A percentile compares a stretch with the other conserved stretches of the same genome.
Conservation (phyloP, 2,113 vertebrate genomes). For the Festucalex cinctus region DNA sequence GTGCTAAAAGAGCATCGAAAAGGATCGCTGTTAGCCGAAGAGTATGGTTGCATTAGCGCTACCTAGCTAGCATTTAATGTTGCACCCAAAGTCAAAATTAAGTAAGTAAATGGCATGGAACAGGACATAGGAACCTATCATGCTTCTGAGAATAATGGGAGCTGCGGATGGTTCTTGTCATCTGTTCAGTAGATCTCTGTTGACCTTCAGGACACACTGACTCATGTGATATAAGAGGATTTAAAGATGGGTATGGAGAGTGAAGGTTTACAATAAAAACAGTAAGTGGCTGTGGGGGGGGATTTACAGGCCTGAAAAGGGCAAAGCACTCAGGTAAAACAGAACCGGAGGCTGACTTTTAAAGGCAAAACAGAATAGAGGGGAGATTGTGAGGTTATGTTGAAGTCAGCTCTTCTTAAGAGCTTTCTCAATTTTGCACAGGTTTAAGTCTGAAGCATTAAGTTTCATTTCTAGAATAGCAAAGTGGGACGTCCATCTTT, state of each 20-base stretch:
- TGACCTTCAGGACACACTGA: constrained; percentile 14
- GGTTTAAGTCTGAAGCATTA: constrained; percentile 11
- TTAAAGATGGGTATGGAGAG: constrained; percentile 9
- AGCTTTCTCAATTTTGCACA: constrained; percentile 13
- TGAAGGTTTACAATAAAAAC: constrained; percentile 7
- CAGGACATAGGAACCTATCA: constrained; percentile 4
- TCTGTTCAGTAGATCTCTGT: neutral
- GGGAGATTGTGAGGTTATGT: constrained; percentile 11
- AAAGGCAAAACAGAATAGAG: constrained; percentile 15
- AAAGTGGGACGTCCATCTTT: neutral
- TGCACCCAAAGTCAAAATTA: neutral
- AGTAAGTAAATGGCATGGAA: neutral
- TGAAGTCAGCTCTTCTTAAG: constrained; percentile 3
- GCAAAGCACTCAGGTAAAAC: constrained; percentile 14
- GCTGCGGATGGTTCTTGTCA: neutral
- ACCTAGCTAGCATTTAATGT: neutral
- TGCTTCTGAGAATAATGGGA: neutral
- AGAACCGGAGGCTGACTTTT: constrained; percentile 5
- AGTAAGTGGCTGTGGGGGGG: neutral
- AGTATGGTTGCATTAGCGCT: too few species aligned
- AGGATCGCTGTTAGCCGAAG: too few species aligned
- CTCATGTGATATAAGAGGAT: constrained; percentile 25
- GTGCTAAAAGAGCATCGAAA: too few species aligned
- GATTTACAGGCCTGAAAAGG: constrained; percentile 16
- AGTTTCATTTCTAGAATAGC: neutral